Evolutionary conservation across 2,113 vertebrate species (phyloP), one percentile per base, ranked within the genome.

Genomic region (Carassius auratus): DNA sequence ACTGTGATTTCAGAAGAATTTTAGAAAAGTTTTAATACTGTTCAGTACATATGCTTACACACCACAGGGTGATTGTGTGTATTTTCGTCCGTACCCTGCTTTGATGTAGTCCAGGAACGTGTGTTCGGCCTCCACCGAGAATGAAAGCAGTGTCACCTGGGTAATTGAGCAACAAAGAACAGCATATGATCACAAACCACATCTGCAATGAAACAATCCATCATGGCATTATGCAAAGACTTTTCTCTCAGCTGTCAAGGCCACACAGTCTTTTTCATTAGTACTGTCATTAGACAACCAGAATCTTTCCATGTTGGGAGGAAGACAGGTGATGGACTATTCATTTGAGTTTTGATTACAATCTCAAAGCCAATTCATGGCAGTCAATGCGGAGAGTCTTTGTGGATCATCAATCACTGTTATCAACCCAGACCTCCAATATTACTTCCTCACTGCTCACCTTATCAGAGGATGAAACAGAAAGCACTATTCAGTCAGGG

Each of bases 31-130:
- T 10, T 59, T 61, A 84, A 52, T 36, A 38, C 36, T 36, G 36
- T 3, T 33, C 23, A 68, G 73, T 55, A 55, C 13, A 76, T 52
- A 55, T 23, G 48, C 14, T 52, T 76, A 42, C 62, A 5, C 12
- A n/a, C n/a, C n/a, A n/a, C n/a, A 17, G 15, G 19, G 10, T 14
- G 21, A 68, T 17, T 17, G 48, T 17, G 45, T 33, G 19, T 23
- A 1, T 33, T 5, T 81, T 76, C 21, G 13, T 92, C 62, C 97
- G 96, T 93, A 98, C 97, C 97, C 97, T 93, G 96, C 97, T 93
- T 96, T 97, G 91, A 99, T 99, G 94, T 99, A 99, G 90, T 99
- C 97, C 69, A 99, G 94, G 93, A 99, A 99, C 0, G 97, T 98
- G 91, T 96, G 95, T 86, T 98, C 97, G 0, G 97, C 96, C 91